A percentile compares a stretch with the other conserved stretches of the same genome.
phyloP scores from a whole-genome alignment of 2,888 invertebrate genomes.

The Ptilodon capucinus region DNA sequence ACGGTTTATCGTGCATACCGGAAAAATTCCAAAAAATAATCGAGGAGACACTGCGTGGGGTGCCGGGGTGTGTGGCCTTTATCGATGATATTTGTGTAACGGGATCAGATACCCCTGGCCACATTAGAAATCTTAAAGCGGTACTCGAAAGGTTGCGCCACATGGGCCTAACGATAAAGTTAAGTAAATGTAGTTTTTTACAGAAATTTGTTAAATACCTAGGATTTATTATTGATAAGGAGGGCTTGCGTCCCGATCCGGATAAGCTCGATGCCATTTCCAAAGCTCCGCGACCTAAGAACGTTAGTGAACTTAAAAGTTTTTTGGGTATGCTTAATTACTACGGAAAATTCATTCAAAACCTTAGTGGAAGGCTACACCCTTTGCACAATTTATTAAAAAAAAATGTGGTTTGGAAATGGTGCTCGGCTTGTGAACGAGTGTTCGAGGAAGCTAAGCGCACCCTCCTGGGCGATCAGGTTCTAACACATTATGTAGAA shows the following conservation, averaged over 20 bases:
- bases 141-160: slow-evolving; percentile 17
- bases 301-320: slow-evolving; percentile 16
- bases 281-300: slow-evolving; percentile 9
- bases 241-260: slow-evolving; percentile 13
- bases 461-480: not conserved
- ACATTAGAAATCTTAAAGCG: slow-evolving; percentile 4
- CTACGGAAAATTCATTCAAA: slow-evolving; percentile 14
- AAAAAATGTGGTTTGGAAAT: not conserved
- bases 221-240: slow-evolving; percentile 12
- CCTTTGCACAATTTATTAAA: slow-evolving; percentile 1
- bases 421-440: not conserved
- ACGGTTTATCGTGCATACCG: slow-evolving; percentile 1
- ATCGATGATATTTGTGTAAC: slow-evolving; percentile 13
- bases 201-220: slow-evolving; percentile 22
- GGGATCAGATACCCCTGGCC: not conserved
- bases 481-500: slow-evolving; percentile 2
- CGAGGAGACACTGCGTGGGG: slow-evolving; percentile 4
- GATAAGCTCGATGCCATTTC: slow-evolving; percentile 6
- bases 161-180: slow-evolving; percentile 17
- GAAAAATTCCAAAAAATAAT: slow-evolving; percentile 2
- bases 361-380: not conserved
- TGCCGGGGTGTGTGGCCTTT: not conserved
- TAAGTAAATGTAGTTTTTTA: slow-evolving; percentile 27
- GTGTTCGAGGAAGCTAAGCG: not conserved
- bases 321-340: slow-evolving; percentile 24